Conservation (phyloP, 2,113 vertebrate genomes). For the Alexandromys fortis region DNA sequence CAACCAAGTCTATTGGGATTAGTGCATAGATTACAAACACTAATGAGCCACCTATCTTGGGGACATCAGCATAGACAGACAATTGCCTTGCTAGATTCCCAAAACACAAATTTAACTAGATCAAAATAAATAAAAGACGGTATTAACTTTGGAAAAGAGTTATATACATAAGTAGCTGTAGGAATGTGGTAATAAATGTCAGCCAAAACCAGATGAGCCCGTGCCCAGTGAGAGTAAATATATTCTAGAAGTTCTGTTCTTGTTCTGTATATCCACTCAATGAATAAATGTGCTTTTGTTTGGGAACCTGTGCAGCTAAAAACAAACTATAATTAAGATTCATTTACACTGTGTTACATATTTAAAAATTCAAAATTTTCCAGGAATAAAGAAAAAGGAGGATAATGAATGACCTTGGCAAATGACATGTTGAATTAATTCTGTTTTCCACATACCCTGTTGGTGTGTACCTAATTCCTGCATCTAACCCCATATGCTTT, state of each 20-base stretch:
- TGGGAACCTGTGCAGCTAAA: not conserved
- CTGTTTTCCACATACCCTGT: not conserved
- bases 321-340: constrained; percentile 34
- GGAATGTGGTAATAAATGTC: constrained; percentile 10
- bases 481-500: not conserved
- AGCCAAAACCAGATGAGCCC: constrained; percentile 30
- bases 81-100: constrained; percentile 9
- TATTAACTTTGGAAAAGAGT: constrained; percentile 14
- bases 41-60: not conserved
- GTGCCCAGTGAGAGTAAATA: not conserved
- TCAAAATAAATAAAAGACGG: constrained; percentile 5
- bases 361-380: constrained; percentile 37
- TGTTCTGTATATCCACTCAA: not conserved
- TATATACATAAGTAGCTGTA: constrained; percentile 33
- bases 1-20: not conserved
- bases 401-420: not conserved
- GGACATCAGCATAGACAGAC: not conserved
- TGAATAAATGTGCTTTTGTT: constrained; percentile 14
- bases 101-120: constrained; percentile 37
- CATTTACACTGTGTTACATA: not conserved
- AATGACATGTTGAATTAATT: constrained; percentile 51
- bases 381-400: not conserved
- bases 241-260: constrained; percentile 6
- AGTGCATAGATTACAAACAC: not conserved
- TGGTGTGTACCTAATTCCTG: not conserved